These are phyloP conservation scores for Hesperophylax magnus DNA, from an alignment of 1,140 invertebrate species.

Conservation along the genomic window DNA sequence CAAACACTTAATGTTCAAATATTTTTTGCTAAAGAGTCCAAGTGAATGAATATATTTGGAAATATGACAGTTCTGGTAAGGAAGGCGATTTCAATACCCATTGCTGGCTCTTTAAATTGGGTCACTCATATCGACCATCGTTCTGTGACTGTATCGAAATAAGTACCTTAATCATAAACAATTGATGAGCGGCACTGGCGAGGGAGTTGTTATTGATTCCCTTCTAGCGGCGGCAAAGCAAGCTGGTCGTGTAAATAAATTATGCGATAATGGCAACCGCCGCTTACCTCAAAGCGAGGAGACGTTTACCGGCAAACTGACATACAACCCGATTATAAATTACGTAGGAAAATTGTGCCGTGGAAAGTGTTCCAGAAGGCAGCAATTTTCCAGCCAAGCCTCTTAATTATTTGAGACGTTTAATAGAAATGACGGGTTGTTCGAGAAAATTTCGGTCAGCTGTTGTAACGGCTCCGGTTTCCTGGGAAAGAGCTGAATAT, in stretches of 20 bases:
- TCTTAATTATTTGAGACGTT: conserved; percentile 30
- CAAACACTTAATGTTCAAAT: no score
- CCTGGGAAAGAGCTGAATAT: not conserved
- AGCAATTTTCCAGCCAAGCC: conserved; percentile 9
- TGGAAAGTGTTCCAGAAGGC: conserved; percentile 38
- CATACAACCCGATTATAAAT: conserved; percentile 38
- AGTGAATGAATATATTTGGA: no score
- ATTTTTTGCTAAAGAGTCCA: no score
- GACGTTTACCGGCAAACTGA: conserved; percentile 46
- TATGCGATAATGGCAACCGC: conserved; percentile 40
- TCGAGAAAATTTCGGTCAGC: conserved; percentile 14
- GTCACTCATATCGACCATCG: conserved; percentile 45
- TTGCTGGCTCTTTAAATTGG: conserved; percentile 10
- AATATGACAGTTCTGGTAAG: no score
- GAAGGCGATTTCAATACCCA: not conserved
- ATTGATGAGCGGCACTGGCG: conserved; percentile 35
- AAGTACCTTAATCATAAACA: conserved; percentile 52
- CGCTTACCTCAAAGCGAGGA: conserved; percentile 43
- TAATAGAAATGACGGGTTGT: not conserved
- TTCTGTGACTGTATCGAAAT: conserved; percentile 19
- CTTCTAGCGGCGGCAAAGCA: conserved; percentile 9
- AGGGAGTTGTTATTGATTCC: conserved; percentile 43
- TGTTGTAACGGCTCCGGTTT: not conserved
- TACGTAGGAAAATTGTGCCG: conserved; percentile 36
- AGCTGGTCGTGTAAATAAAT: conserved; percentile 46